Conservation (phyloP, 1,140 invertebrate genomes). For the Nixonia krombeini region DNA sequence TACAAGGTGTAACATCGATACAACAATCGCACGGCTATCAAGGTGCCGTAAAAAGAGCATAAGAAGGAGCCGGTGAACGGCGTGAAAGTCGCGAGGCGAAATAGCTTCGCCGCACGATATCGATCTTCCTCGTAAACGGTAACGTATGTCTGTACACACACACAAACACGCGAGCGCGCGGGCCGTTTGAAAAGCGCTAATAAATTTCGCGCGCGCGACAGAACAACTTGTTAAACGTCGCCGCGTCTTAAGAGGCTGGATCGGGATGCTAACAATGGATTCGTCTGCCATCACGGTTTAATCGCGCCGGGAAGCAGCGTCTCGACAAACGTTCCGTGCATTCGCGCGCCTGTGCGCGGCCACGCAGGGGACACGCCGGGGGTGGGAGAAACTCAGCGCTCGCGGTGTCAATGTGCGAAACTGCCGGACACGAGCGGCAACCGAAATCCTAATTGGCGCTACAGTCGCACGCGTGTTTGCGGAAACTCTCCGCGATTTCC, state of each 20-base stretch:
- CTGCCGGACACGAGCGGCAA: too few relatives aligned
- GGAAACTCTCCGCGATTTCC: too few relatives aligned
- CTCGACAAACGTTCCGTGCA: neutral
- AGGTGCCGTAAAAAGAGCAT: constrained; percentile 21
- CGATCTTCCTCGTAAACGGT: constrained; percentile 23
- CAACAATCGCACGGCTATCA: constrained; percentile 27
- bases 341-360: neutral
- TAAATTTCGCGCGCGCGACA: neutral
- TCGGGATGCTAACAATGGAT: constrained; percentile 22
- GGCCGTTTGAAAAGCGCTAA: constrained; percentile 4
- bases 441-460: too few relatives aligned
- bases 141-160: constrained; percentile 1
- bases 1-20: constrained; percentile 41
- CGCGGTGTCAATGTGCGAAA: too few relatives aligned
- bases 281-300: constrained; percentile 25
- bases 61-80: constrained; percentile 26
- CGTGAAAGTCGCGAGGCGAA: constrained; percentile 30
- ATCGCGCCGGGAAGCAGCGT: constrained; percentile 1
- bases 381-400: too few relatives aligned
- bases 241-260: neutral
- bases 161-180: too few relatives aligned
- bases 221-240: constrained; percentile 6
- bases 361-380: too few relatives aligned
- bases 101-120: constrained; percentile 15
- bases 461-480: too few relatives aligned